phyloP scores from a whole-genome alignment of 2,797 vertebrate genomes.

The Phataginus tricuspis region DNA sequence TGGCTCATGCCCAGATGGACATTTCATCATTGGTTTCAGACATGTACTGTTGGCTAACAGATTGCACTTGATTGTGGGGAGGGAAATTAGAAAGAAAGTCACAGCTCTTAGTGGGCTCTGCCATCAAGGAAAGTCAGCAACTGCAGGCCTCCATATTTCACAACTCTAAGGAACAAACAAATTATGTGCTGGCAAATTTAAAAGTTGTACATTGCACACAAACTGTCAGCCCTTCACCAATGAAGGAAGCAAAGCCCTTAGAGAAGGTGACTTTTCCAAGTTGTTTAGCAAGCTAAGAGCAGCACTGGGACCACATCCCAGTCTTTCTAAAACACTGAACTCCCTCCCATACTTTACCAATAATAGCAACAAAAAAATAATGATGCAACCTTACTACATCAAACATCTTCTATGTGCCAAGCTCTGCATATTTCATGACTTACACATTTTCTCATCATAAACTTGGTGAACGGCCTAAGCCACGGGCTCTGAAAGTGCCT shows the following conservation, averaged over 20 bases:
- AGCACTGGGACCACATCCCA: not conserved
- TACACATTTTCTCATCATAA: not conserved
- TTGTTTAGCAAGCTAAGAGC: not conserved
- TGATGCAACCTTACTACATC: not conserved
- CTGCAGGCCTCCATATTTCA: too few relatives aligned
- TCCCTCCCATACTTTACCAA: not conserved
- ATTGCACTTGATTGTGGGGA: not conserved
- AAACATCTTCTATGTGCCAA: not conserved
- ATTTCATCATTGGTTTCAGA: constrained; percentile 24
- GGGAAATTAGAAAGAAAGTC: not conserved
- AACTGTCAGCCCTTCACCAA: not conserved
- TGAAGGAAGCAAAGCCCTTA: not conserved
- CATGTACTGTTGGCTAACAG: not conserved
- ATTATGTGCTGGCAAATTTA: too few relatives aligned
- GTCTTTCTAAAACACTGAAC: not conserved
- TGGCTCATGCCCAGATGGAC: not conserved
- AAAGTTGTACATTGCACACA: not conserved
- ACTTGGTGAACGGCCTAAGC: not conserved
- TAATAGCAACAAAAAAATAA: not conserved
- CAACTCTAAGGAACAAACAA: not conserved
- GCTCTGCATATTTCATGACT: not conserved
- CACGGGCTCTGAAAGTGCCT: not conserved
- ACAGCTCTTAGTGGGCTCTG: not conserved
- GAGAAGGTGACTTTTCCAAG: not conserved
- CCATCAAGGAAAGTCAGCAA: not conserved